Evolutionary conservation across 1,140 invertebrate species (phyloP).

Genomic region (Euwallacea fornicatus): DNA sequence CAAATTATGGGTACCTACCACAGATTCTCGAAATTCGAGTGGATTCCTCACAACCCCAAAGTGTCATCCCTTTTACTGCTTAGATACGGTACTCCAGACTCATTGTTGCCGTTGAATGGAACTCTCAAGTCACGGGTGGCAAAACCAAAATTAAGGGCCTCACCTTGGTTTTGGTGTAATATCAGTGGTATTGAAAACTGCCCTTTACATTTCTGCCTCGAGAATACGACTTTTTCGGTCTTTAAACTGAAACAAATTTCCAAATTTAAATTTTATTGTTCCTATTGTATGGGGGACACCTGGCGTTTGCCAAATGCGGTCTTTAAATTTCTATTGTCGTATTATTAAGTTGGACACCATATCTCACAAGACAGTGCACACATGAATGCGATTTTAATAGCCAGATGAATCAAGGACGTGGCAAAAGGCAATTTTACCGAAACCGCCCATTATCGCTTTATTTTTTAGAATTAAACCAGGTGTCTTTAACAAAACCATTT

Average conservation of each 20-base stretch:
- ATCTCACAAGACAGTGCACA: too few relatives aligned
- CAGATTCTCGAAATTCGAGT: conserved; percentile 39
- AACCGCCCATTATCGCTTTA: too few relatives aligned
- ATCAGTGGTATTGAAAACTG: conserved; percentile 32
- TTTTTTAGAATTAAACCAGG: too few relatives aligned
- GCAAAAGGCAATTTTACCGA: too few relatives aligned
- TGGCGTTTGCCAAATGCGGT: conserved; percentile 12
- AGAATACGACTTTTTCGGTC: conserved; percentile 31
- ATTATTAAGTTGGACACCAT: neutral
- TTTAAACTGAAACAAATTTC: conserved; percentile 43
- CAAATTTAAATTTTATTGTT: conserved; percentile 44
- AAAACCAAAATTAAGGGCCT: conserved; percentile 36
- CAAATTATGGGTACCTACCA: conserved; percentile 42
- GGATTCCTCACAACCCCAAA: conserved; percentile 33
- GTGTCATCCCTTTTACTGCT: conserved; percentile 38
- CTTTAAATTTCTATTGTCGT: conserved; percentile 21
- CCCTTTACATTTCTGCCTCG: too few relatives aligned
- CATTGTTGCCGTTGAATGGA: conserved; percentile 37
- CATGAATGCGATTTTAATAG: too few relatives aligned
- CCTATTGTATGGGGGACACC: conserved; percentile 24
- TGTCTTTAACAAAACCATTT: too few relatives aligned
- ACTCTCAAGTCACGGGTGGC: conserved; percentile 42
- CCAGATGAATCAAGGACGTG: too few relatives aligned
- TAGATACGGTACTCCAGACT: conserved; percentile 41
- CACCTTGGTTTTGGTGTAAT: conserved; percentile 33